A percentile compares a stretch with the other conserved stretches of the same genome.
Evolutionary conservation across 2,888 invertebrate genomes (phyloP).

Genomic region (Drosophila bunnanda): DNA sequence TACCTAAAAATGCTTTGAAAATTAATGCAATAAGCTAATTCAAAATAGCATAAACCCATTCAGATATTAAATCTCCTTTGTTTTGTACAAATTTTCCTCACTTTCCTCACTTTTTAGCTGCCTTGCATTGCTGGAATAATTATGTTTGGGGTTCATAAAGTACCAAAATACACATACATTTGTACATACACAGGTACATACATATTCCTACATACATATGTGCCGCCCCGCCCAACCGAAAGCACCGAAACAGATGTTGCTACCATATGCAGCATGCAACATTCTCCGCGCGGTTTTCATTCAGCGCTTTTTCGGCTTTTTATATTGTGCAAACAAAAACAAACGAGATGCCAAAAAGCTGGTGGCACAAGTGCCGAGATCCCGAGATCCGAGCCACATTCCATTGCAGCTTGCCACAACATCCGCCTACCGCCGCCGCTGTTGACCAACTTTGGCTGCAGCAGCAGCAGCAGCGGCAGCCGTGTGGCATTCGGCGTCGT

Average conservation of each 20-base stretch:
- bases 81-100: not conserved
- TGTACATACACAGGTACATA: too few species aligned
- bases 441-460: constrained; percentile 44
- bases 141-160: constrained; percentile 4
- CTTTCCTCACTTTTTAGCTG: not conserved
- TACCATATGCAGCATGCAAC: constrained; percentile 36
- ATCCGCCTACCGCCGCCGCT: constrained; percentile 42
- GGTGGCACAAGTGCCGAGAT: constrained; percentile 32
- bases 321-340: constrained; percentile 45
- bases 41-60: not conserved
- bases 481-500: constrained; percentile 7
- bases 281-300: constrained; percentile 51
- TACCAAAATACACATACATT: not conserved
- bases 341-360: constrained; percentile 35
- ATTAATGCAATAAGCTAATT: not conserved
- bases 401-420: constrained; percentile 46
- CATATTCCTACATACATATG: not conserved
- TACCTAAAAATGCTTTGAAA: not conserved
- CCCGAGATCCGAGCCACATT: constrained; percentile 44
- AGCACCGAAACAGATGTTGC: constrained; percentile 35
- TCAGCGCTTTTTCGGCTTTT: constrained; percentile 49
- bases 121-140: constrained; percentile 7
- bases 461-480: constrained; percentile 2
- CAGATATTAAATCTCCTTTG: not conserved
- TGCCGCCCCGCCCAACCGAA: constrained; percentile 10